Base-by-base conservation (phyloP, 2,888 invertebrate species). In the Cotesia congregata region DNA sequence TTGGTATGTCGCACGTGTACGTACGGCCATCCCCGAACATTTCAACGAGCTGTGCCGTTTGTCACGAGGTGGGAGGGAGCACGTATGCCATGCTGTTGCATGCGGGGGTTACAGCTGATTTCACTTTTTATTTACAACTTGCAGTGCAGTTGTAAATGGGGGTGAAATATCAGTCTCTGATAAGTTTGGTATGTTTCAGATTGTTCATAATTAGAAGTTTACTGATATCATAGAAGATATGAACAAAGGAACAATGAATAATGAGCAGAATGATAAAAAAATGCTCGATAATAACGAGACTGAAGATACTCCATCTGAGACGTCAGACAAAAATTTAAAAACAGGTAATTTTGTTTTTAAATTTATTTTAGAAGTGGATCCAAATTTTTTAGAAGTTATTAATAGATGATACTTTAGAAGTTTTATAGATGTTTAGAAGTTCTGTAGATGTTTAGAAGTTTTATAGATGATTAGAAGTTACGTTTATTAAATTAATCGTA, bases 71-170 rank as follows among this genome's bases (percentile, higher is more conserved):
- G 71, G 61, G 71, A 71, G 71, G 71, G 71, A 71, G 71, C 71
- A 61, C 62, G 62, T 60, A 62, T 71, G 71, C 0, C 9, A 62
- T 71, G 71, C 40, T 61, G 79, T 70, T 74, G 62, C 78, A 77
- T 74, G 70, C 76, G 61, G 64, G 76, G 75, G 65, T 74, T 50
- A 39, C 76, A 72, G 69, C 71, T 68, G 73, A 78, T 80, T 77
- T 80, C 76, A 74, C 61, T 76, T 74, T 78, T 77, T 76, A 76
- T 64, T 76, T 76, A 70, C 30, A 75, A 67, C 38, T 76, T 79
- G 77, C 72, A 72, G 78, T 79, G 75, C 78, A 65, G 60, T 74
- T 75, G 76, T 72, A 62, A 78, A 79, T 76, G 70, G 74, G 76
- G 67, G 73, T 79, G 75, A 79, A 76, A 76, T 75, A 76, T 75